Conservation (phyloP, 2,113 vertebrate species). For the Naja naja region DNA sequence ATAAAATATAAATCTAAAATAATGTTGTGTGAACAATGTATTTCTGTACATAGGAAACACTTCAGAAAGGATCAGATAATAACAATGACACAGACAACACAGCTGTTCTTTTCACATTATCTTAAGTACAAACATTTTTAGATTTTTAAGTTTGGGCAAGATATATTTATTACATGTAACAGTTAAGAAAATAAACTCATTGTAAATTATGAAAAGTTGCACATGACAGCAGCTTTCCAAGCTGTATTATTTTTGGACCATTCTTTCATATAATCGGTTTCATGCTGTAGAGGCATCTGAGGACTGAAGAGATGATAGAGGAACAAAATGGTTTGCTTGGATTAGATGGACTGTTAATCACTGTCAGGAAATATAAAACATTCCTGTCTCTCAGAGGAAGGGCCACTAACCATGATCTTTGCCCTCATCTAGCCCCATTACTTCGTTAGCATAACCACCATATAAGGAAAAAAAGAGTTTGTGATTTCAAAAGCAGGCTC, state of each 20-base stretch:
- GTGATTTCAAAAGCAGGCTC: constrained; percentile 24
- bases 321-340: neutral
- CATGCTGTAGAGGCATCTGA: fast-evolving
- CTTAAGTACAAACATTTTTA: neutral
- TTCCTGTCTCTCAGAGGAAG: constrained; percentile 40
- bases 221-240: neutral
- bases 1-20: neutral
- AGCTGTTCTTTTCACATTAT: neutral
- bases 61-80: neutral
- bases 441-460: constrained; percentile 59
- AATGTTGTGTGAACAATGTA: neutral
- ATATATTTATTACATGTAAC: neutral
- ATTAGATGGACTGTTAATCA: constrained; percentile 36
- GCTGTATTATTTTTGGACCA: neutral
- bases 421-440: constrained; percentile 1
- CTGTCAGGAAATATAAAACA: constrained; percentile 53
- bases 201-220: neutral
- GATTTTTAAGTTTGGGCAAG: neutral
- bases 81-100: neutral
- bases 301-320: constrained; percentile 7
- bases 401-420: constrained; percentile 34
- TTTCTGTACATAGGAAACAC: neutral
- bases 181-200: neutral
- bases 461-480: constrained; percentile 62
- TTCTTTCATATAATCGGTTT: neutral